These are phyloP conservation scores for Damaliscus lunatus DNA, from an alignment of 2,113 vertebrate genomes.

Conservation along the genomic window DNA sequence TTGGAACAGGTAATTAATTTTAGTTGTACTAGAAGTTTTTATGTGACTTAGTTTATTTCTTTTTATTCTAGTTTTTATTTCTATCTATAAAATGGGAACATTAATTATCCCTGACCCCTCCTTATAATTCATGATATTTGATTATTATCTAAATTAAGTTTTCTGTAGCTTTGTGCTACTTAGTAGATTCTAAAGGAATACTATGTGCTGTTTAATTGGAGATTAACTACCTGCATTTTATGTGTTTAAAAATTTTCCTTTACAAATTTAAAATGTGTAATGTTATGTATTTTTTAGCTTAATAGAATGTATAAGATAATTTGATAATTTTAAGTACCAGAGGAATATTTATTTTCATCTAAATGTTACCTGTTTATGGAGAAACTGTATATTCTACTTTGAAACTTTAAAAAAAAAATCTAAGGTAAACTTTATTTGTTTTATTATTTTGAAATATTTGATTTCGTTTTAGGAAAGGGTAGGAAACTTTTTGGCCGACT, in stretches of 20 bases:
- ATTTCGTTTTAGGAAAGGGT: conserved; percentile 90
- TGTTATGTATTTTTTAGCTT: background rate
- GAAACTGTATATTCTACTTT: background rate
- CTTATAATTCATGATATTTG: conserved; percentile 39
- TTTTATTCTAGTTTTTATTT: conserved; percentile 46
- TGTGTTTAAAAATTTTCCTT: conserved; percentile 2
- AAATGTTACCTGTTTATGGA: conserved; percentile 16
- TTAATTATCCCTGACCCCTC: conserved; percentile 59
- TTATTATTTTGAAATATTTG: conserved; percentile 56
- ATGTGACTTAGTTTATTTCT: background rate
- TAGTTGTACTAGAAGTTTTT: background rate
- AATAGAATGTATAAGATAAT: background rate
- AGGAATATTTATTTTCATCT: conserved; percentile 18
- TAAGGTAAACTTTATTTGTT: background rate
- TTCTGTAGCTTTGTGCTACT: conserved; percentile 25
- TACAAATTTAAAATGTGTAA: conserved; percentile 23
- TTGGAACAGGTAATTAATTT: background rate
- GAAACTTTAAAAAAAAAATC: background rate
- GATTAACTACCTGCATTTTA: background rate
- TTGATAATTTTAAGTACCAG: conserved; percentile 6
- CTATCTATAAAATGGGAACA: conserved; percentile 71
- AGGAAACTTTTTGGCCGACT: conserved; percentile 97
- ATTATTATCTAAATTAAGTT: background rate
- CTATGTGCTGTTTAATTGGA: background rate
- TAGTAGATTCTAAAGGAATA: conserved; percentile 12